phyloP scores from a whole-genome alignment of 2,888 invertebrate species.

The Caenorhabditis macrosperma region DNA sequence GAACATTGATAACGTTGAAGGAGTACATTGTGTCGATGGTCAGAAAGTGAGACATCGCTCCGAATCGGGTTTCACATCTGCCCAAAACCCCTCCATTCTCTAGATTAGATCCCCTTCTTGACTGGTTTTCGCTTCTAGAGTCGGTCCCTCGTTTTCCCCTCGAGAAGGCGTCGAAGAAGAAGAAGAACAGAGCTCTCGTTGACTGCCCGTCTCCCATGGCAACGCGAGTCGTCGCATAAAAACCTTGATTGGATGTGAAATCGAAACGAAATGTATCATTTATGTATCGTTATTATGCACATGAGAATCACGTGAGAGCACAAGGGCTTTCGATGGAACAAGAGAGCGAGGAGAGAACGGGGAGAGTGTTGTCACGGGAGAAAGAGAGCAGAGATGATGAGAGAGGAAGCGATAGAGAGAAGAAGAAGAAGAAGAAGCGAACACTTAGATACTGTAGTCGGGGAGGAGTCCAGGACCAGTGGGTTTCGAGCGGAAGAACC shows the following conservation, averaged over 20 bases:
- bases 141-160: background rate
- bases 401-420: background rate
- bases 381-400: background rate
- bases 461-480: background rate
- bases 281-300: no score
- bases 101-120: background rate
- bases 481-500: conserved; percentile 9
- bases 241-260: background rate
- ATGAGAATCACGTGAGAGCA: no score
- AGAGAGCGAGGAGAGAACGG: no score
- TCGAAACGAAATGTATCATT: no score
- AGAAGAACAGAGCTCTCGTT: no score
- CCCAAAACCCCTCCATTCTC: background rate
- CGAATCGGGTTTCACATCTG: no score
- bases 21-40: conserved; percentile 7
- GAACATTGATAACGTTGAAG: background rate
- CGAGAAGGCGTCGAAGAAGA: background rate
- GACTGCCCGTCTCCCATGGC: background rate
- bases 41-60: background rate
- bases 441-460: background rate
- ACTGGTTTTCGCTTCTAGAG: background rate
- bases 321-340: no score
- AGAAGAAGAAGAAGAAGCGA: background rate
- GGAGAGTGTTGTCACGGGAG: no score
- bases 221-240: background rate